Conservation (phyloP, 2,797 vertebrate genomes). For the Mareca strepera region DNA sequence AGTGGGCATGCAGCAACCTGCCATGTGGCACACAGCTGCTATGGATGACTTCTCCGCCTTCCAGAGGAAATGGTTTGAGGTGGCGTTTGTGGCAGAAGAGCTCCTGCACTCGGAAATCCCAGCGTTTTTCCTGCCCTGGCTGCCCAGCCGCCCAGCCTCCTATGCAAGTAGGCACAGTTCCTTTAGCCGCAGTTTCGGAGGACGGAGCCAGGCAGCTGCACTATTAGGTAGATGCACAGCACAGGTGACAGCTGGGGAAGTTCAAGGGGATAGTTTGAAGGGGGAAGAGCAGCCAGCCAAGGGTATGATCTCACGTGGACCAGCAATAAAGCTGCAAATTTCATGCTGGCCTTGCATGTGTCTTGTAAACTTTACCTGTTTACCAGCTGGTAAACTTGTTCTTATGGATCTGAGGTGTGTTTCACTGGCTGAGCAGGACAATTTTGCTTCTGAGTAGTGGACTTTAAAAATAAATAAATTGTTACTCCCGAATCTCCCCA, state of each 20-base stretch:
- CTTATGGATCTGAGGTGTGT: neutral
- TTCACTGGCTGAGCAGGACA: conserved; percentile 1
- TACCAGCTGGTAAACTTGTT: neutral
- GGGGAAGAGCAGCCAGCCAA: conserved; percentile 54
- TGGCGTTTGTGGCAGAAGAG: conserved; percentile 94
- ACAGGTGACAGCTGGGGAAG: conserved; percentile 56
- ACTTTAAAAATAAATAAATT: neutral
- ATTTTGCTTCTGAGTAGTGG: neutral
- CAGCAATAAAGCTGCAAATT: conserved; percentile 7
- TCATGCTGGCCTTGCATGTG: conserved; percentile 30
- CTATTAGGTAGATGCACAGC: conserved; percentile 89
- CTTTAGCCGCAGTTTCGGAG: conserved; percentile 99
- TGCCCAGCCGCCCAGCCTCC: conserved; percentile 96
- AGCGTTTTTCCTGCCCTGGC: conserved; percentile 93
- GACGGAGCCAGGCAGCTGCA: conserved; percentile 97
- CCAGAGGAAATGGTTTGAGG: conserved; percentile 98
- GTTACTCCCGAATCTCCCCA: neutral
- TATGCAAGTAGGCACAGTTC: conserved; percentile 99
- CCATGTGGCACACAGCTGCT: conserved; percentile 85
- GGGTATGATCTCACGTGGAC: conserved; percentile 67
- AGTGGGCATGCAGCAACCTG: conserved; percentile 77
- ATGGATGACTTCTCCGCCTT: conserved; percentile 93
- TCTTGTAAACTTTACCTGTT: neutral
- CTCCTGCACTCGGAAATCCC: conserved; percentile 92
- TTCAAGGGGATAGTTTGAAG: conserved; percentile 44